phyloP scores from a whole-genome alignment of 2,888 invertebrate species.

The Lycia hirtaria region DNA sequence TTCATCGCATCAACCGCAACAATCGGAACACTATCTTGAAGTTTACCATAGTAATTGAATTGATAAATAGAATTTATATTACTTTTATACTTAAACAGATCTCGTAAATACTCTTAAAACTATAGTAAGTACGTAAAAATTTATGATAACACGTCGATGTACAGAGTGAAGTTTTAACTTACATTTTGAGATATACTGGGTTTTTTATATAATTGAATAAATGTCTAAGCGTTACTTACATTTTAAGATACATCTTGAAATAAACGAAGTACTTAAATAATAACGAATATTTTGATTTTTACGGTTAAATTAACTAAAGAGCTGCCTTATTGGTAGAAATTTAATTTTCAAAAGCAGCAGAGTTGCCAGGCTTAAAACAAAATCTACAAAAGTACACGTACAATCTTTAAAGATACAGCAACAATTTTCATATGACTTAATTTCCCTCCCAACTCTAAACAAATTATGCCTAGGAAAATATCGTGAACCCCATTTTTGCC shows the following conservation, averaged over 20 bases:
- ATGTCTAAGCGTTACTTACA: slow-evolving; percentile 19
- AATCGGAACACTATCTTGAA: no score
- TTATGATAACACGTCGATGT: slow-evolving; percentile 37
- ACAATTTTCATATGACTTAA: background rate
- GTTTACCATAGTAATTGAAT: background rate
- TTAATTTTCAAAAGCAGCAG: slow-evolving; percentile 13
- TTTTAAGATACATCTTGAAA: slow-evolving; percentile 16
- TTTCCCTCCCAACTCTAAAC: no score
- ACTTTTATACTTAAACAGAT: slow-evolving; percentile 16
- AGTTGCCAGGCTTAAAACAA: slow-evolving; percentile 19
- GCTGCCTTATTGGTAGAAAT: slow-evolving; percentile 20
- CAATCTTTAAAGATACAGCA: slow-evolving; percentile 16
- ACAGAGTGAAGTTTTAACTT: slow-evolving; percentile 18
- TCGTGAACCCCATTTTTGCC: no score
- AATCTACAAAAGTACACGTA: slow-evolving; percentile 12
- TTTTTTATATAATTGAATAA: slow-evolving; percentile 11
- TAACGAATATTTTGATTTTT: background rate
- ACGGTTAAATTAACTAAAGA: slow-evolving; percentile 14
- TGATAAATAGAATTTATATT: background rate
- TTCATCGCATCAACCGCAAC: no score
- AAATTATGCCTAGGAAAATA: no score
- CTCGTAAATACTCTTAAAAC: slow-evolving; percentile 24
- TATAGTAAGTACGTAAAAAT: slow-evolving; percentile 33
- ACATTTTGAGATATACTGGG: slow-evolving; percentile 2
- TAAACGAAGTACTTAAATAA: slow-evolving; percentile 10